phyloP scores from a whole-genome alignment of 92 coral and sea anemone genomes.

The Phenganax subtilis region DNA sequence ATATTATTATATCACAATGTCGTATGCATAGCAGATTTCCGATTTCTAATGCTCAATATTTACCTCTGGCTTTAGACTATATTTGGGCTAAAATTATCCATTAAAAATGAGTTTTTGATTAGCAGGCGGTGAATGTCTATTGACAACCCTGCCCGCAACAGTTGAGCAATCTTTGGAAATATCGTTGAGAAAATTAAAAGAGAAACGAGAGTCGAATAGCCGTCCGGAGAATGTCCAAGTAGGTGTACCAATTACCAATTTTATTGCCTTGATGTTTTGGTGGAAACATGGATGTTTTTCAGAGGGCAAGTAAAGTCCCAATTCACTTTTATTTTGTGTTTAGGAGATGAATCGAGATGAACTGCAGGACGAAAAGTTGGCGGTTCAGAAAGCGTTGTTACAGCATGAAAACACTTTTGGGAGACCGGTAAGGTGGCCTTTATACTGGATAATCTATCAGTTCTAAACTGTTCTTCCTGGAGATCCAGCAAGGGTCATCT shows the following conservation, averaged over 20 bases:
- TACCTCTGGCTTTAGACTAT: not conserved
- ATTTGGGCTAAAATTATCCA: not conserved
- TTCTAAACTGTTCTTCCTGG: too few relatives aligned
- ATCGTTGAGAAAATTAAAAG: conserved; percentile 68
- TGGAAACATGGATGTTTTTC: too few relatives aligned
- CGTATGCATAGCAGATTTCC: too few relatives aligned
- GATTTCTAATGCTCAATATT: not conserved
- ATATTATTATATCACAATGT: too few relatives aligned
- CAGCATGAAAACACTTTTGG: conserved; percentile 95
- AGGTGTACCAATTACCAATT: not conserved
- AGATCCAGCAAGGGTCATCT: too few relatives aligned
- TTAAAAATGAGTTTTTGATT: not conserved
- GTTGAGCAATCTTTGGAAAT: conserved; percentile 79
- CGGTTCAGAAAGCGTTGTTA: conserved; percentile 83
- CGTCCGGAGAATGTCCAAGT: conserved; percentile 77
- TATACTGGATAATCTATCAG: not conserved
- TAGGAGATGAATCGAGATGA: conserved; percentile 70
- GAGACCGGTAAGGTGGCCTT: conserved; percentile 63
- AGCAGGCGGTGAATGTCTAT: conserved; percentile 53
- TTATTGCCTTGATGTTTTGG: not conserved
- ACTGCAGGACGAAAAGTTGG: conserved; percentile 83
- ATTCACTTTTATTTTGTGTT: not conserved
- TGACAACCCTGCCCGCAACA: conserved; percentile 78
- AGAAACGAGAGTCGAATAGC: conserved; percentile 67
- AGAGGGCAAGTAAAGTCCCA: too few relatives aligned